A percentile compares a stretch with the other conserved stretches of the same genome.
Conservation (phyloP, 1,140 invertebrate genomes). For the Phocides pigmalion region DNA sequence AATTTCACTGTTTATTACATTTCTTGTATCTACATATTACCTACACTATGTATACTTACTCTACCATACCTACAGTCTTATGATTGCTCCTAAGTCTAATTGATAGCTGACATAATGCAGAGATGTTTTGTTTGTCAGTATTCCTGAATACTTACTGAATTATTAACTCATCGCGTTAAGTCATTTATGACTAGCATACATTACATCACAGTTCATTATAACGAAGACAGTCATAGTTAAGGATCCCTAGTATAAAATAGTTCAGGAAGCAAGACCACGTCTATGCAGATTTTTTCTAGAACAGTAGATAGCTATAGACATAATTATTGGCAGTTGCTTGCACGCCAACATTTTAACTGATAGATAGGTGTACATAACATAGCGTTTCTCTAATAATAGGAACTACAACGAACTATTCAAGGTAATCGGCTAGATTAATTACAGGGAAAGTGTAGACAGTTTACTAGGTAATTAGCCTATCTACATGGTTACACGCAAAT, state of each 20-base stretch:
- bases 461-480: not conserved
- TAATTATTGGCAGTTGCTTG: not conserved
- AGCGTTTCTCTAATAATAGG: not conserved
- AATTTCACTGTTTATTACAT: too few species aligned
- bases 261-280: too few species aligned
- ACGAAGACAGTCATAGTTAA: not conserved
- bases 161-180: not conserved
- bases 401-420: constrained; percentile 6
- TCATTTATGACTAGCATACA: not conserved
- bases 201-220: not conserved
- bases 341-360: not conserved
- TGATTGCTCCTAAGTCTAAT: too few species aligned
- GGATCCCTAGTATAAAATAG: not conserved
- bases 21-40: too few species aligned
- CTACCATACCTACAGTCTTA: too few species aligned
- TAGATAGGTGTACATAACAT: not conserved
- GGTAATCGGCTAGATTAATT: constrained; percentile 2
- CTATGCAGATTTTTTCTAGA: constrained; percentile 1
- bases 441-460: not conserved
- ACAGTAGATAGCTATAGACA: not conserved
- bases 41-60: too few species aligned
- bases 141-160: not conserved
- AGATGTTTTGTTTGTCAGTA: too few species aligned
- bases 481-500: not conserved
- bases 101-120: too few species aligned